Percentiles rank a stretch among this genome's conserved stretches.
Conservation (phyloP, 2,888 invertebrate genomes). For the Mythimna albipuncta region DNA sequence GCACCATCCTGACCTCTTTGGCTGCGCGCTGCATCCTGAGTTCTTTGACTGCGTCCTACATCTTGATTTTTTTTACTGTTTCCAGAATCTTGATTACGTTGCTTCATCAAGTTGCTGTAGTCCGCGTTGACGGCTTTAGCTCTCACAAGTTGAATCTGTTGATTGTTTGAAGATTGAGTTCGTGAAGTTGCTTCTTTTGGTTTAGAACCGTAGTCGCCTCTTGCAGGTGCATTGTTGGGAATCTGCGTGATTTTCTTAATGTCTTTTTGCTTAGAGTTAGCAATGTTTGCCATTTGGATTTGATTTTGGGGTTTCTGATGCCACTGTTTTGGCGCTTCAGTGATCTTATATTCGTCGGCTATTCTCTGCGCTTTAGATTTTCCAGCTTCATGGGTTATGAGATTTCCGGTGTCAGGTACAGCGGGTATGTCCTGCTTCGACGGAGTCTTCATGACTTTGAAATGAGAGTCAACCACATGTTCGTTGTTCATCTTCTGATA, state of each 20-base stretch:
- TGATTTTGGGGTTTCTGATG: conserved; percentile 36
- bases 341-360: conserved; percentile 44
- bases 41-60: conserved; percentile 12
- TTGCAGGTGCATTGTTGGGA: conserved; percentile 7
- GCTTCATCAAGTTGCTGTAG: conserved; percentile 47
- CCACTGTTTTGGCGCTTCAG: conserved; percentile 47
- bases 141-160: conserved; percentile 42
- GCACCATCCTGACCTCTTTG: conserved; percentile 26
- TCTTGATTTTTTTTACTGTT: conserved; percentile 11
- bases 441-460: conserved; percentile 69
- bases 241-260: conserved; percentile 21
- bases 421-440: conserved; percentile 17
- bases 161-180: conserved; percentile 10
- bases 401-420: conserved; percentile 27
- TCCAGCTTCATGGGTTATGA: conserved; percentile 10
- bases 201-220: conserved; percentile 30
- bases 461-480: conserved; percentile 73
- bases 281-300: conserved; percentile 3
- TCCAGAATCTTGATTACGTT: conserved; percentile 15
- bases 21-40: conserved; percentile 14
- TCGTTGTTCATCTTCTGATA: conserved; percentile 67
- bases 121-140: conserved; percentile 46
- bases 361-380: conserved; percentile 25
- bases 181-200: conserved; percentile 23
- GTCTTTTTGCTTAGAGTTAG: conserved; percentile 18